Evolutionary conservation across 2,797 vertebrate species (phyloP).

Genomic region (Capromys pilorides): DNA sequence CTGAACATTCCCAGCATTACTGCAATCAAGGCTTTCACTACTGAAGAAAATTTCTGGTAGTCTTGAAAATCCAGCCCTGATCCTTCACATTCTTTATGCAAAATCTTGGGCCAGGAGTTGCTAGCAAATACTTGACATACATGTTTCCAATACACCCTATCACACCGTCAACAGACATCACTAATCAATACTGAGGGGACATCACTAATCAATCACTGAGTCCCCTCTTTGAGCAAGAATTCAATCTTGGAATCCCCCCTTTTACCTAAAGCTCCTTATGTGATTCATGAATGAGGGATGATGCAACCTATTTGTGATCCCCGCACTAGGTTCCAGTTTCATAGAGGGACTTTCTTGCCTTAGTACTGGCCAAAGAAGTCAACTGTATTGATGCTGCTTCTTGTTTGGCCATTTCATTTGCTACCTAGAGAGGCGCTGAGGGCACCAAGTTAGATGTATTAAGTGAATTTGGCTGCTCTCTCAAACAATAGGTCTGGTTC

Average conservation of each 20-base stretch:
- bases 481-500: not conserved
- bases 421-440: not conserved
- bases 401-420: not conserved
- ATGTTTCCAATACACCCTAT: not conserved
- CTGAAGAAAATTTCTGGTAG: not conserved
- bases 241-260: not conserved
- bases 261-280: not conserved
- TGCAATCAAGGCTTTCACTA: not conserved
- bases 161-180: not conserved
- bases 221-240: not conserved
- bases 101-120: not conserved
- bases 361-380: not conserved
- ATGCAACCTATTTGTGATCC: not conserved
- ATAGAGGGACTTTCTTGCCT: not conserved
- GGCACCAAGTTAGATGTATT: not conserved
- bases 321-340: not conserved
- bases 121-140: not conserved
- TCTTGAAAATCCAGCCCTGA: not conserved
- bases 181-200: not conserved
- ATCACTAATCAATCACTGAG: not conserved
- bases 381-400: not conserved
- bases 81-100: not conserved
- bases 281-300: not conserved
- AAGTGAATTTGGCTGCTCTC: not conserved
- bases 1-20: not conserved